Conservation (phyloP, 2,113 vertebrate genomes). For the Cettia cetti region DNA sequence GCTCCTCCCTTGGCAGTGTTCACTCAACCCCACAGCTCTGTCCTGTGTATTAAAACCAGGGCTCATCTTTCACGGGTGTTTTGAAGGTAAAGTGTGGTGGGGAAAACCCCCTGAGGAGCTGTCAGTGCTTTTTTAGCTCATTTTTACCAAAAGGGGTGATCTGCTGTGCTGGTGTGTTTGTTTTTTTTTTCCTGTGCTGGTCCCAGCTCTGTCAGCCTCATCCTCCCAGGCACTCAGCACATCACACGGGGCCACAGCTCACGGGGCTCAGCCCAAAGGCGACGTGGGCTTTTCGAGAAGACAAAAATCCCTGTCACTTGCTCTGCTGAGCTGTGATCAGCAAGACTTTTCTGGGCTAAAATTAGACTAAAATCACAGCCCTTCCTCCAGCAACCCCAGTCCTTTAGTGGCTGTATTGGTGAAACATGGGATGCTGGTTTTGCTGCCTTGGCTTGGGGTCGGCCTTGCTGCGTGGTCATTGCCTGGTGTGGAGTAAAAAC, state of each 20-base stretch:
- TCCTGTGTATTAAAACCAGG: neutral
- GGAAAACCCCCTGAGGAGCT: neutral
- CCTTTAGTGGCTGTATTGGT: neutral
- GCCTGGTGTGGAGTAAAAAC: neutral
- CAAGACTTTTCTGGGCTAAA: neutral
- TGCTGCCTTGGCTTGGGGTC: neutral
- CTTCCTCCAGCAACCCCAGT: neutral
- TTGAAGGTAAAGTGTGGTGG: neutral
- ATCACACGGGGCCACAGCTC: neutral
- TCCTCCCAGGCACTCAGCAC: neutral
- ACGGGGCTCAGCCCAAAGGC: neutral
- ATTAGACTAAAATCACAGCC: neutral
- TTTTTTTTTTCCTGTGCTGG: no score
- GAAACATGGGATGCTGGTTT: accelerated
- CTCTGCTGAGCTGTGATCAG: neutral
- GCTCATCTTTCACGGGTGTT: neutral
- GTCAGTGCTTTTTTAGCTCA: neutral
- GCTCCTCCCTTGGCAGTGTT: neutral
- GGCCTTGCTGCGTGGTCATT: accelerated
- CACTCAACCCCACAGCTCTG: neutral
- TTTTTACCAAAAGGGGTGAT: neutral
- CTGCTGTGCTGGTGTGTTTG: neutral
- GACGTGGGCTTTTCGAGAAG: neutral
- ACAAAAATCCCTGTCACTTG: neutral
- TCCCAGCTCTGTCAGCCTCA: neutral